Percentiles rank a stretch among this genome's conserved stretches.
These are phyloP conservation scores for Drosophila putrida DNA, from an alignment of 2,888 invertebrate genomes.

Conservation along the genomic window DNA sequence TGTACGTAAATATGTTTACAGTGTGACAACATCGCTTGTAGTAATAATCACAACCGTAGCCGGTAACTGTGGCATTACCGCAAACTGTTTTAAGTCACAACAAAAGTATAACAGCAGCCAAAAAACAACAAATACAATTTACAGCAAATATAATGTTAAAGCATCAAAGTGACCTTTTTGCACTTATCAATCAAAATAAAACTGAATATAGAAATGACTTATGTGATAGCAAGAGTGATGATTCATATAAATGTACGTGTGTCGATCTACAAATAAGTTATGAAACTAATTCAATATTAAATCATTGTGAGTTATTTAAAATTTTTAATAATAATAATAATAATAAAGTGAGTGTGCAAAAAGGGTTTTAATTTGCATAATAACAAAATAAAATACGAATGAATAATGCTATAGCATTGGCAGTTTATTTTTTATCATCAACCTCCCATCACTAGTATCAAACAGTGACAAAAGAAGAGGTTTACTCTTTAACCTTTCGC, in stretches of 20 bases:
- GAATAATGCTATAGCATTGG: constrained; percentile 5
- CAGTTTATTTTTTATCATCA: constrained; percentile 13
- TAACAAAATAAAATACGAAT: constrained; percentile 4
- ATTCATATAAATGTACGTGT: constrained; percentile 16
- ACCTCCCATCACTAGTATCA: constrained; percentile 36
- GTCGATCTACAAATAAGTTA: neutral
- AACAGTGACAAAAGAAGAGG: constrained; percentile 8
- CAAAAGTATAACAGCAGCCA: constrained; percentile 34
- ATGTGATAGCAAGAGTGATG: constrained; percentile 8
- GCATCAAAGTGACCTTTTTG: constrained; percentile 26
- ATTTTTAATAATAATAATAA: constrained; percentile 1
- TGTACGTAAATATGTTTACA: neutral
- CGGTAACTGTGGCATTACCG: constrained; percentile 67
- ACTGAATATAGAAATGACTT: constrained; percentile 9
- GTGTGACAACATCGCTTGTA: constrained; percentile 23
- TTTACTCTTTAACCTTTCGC: constrained; percentile 48
- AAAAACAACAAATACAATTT: constrained; percentile 53
- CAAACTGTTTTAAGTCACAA: constrained; percentile 65
- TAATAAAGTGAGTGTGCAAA: constrained; percentile 2
- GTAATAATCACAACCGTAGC: constrained; percentile 58
- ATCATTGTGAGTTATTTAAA: neutral
- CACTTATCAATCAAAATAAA: constrained; percentile 43
- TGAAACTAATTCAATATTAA: neutral
- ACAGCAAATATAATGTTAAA: constrained; percentile 27
- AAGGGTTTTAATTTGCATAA: constrained; percentile 7